These are phyloP conservation scores for Morinoia aosen DNA, from an alignment of 2,888 invertebrate species.

Conservation along the genomic window DNA sequence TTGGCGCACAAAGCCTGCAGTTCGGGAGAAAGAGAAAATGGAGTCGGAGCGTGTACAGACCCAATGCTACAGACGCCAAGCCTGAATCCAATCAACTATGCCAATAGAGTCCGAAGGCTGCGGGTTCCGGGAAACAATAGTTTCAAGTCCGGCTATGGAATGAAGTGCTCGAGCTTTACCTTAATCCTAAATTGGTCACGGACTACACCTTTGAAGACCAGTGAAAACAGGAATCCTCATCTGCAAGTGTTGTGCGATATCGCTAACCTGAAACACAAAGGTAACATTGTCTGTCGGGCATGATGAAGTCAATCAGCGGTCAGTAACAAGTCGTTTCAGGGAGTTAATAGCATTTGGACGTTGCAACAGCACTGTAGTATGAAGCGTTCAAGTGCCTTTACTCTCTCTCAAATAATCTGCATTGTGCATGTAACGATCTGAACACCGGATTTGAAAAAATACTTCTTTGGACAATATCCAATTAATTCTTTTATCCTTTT, in stretches of 20 bases:
- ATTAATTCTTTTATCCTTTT: too few relatives aligned
- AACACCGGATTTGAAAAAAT: too few relatives aligned
- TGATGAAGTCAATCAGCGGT: background rate
- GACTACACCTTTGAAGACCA: background rate
- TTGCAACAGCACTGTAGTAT: too few relatives aligned
- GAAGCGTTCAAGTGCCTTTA: too few relatives aligned
- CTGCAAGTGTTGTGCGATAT: background rate
- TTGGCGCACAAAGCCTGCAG: background rate
- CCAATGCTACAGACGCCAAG: background rate
- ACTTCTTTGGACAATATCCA: too few relatives aligned
- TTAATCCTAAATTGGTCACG: background rate
- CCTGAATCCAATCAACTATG: background rate
- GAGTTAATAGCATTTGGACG: background rate
- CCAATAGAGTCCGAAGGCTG: background rate
- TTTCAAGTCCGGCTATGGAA: background rate
- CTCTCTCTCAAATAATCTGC: too few relatives aligned
- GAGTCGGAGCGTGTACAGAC: background rate
- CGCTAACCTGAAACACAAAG: background rate
- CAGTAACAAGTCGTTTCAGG: background rate
- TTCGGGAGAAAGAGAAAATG: background rate
- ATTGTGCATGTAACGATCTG: too few relatives aligned
- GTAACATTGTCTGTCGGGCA: background rate
- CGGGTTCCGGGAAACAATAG: background rate
- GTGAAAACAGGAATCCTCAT: background rate
- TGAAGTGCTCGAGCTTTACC: background rate